phyloP scores from a whole-genome alignment of 2,888 invertebrate species.

The Teleogryllus oceanicus region DNA sequence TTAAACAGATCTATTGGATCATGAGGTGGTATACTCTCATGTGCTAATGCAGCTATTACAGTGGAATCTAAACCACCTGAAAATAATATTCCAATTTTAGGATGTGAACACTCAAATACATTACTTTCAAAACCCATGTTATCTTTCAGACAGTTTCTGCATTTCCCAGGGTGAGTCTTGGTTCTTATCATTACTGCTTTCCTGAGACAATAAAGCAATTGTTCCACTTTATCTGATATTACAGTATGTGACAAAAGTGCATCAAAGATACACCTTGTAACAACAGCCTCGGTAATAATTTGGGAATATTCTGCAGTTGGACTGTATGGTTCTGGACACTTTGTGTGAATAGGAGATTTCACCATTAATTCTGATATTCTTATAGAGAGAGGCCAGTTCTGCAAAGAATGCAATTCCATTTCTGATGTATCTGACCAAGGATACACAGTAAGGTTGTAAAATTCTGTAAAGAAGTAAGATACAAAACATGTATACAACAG shows the following conservation, averaged over 20 bases:
- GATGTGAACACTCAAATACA: constrained; percentile 52
- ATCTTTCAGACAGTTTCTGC: constrained; percentile 55
- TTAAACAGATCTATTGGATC: constrained; percentile 87
- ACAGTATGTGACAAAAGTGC: not conserved
- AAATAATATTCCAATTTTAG: constrained; percentile 78
- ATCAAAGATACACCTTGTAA: constrained; percentile 19
- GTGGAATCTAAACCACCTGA: constrained; percentile 91
- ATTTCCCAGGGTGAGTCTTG: constrained; percentile 58
- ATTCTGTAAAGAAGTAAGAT: constrained; percentile 24
- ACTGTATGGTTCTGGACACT: not conserved
- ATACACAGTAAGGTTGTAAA: constrained; percentile 24
- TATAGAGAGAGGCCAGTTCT: not conserved
- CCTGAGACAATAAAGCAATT: constrained; percentile 34
- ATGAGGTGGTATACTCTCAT: constrained; percentile 60
- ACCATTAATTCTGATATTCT: not conserved
- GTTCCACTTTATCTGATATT: not conserved
- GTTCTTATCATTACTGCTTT: constrained; percentile 60
- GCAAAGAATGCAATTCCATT: constrained; percentile 4
- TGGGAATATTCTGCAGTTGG: not conserved
- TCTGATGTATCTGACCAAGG: constrained; percentile 33
- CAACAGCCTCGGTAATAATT: not conserved
- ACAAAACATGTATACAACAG: not conserved
- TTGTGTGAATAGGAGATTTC: not conserved
- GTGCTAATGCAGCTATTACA: constrained; percentile 76
- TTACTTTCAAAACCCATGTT: not conserved